Evolutionary conservation across 2,797 vertebrate species (phyloP), one percentile per base, ranked within the genome.

Genomic region (Falco novaeseelandiae): DNA sequence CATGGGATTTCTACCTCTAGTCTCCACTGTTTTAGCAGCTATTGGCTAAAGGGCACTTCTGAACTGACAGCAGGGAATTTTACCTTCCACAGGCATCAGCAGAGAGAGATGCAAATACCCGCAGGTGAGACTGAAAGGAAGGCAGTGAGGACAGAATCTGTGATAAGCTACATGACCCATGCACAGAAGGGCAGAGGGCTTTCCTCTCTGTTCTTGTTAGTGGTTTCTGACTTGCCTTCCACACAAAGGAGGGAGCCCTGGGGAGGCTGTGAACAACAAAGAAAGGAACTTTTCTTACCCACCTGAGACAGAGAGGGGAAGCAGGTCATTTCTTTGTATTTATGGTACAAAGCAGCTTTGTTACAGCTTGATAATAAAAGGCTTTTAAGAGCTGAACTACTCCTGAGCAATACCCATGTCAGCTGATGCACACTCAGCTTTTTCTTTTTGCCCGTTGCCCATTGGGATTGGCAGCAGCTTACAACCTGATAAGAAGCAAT

Each of bases 251-350:
- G 38, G 6, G 49, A 94, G 82, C 51, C 65, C 89, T 49, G 69
- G 42, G 67, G 87, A 91, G 34, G 54, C 92, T 74, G 34, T 27
- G 58, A 85, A 30, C 32, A 83, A 36, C 55, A 42, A 71, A 66
- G 34, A 87, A 90, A 87, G 57, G 34, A 76, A 62, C 34, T 82
- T 84, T 80, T 58, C 82, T 62, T 76, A 76, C 20, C 70, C 79
- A 95, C 95, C 96, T 93, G 85, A 96, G 65, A 88, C 38, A 93
- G 36, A 23, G 26, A 51, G 38, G 34, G 82, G 81, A 96, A 94
- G 48, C 6, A 0, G 40, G 54, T 69, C 36, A 70, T 20, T 70
- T 78, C 79, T 94, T 91, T 90, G 74, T 85, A 54, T 86, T 88
- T 84, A 82, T 27, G 69, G 38, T 44, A 94, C 46, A 97, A 94